Conservation (phyloP, 2,113 vertebrate species). For the Dendropsophus ebraccatus region DNA sequence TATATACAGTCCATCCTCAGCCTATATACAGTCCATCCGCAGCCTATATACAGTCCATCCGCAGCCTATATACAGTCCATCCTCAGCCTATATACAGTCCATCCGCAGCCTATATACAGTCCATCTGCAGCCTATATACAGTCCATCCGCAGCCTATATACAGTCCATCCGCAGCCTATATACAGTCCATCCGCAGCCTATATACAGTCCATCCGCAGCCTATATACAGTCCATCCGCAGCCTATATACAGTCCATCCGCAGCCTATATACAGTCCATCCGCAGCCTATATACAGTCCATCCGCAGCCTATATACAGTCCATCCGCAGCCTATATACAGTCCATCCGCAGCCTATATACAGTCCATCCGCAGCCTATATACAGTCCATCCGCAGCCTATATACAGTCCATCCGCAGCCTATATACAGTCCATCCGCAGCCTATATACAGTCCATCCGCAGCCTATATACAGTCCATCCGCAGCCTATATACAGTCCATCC, state of each 20-base stretch:
- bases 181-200: background rate
- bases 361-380: background rate
- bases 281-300: background rate
- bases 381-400: background rate
- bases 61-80: background rate
- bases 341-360: background rate
- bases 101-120: background rate
- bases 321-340: background rate
- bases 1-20: background rate
- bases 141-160: background rate
- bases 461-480: background rate
- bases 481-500: background rate
- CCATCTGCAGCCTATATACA: background rate
- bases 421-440: background rate
- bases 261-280: background rate
- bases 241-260: background rate
- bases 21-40: background rate
- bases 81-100: background rate
- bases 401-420: background rate
- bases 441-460: background rate
- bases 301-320: background rate
- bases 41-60: background rate
- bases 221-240: background rate
- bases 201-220: background rate
- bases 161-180: background rate